phyloP scores from a whole-genome alignment of 2,113 vertebrate genomes.

The Mormyrus iriodes region DNA sequence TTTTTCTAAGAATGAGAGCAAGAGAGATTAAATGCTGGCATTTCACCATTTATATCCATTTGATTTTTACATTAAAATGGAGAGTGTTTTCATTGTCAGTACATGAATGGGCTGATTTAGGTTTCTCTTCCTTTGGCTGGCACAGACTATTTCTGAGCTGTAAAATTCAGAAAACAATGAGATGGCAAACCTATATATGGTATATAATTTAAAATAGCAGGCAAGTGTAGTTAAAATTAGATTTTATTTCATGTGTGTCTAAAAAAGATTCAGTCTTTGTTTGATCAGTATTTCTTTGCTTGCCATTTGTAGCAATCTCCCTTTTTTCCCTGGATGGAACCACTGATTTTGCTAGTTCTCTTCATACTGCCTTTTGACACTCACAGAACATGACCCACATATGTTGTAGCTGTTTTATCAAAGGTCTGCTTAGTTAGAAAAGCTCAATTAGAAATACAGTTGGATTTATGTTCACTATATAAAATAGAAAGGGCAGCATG shows the following conservation, averaged over 20 bases:
- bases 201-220: neutral
- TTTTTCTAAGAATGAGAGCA: slow-evolving; percentile 2
- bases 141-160: neutral
- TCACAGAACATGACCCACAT: neutral
- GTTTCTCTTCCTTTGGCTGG: neutral
- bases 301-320: neutral
- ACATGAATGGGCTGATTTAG: neutral
- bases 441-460: neutral
- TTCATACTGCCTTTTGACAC: neutral
- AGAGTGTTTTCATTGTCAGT: neutral
- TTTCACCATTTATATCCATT: neutral
- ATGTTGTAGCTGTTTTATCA: neutral
- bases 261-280: neutral
- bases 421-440: neutral
- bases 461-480: neutral
- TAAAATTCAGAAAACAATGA: slow-evolving; percentile 4
- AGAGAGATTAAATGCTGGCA: neutral
- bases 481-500: neutral
- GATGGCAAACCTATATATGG: neutral
- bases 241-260: neutral
- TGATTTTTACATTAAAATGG: neutral
- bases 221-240: neutral
- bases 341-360: neutral
- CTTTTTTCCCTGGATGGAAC: neutral
- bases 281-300: neutral